Percentiles rank a stretch among this genome's conserved stretches.
Conservation (phyloP, 2,797 vertebrate species). For the Erethizon dorsatum region DNA sequence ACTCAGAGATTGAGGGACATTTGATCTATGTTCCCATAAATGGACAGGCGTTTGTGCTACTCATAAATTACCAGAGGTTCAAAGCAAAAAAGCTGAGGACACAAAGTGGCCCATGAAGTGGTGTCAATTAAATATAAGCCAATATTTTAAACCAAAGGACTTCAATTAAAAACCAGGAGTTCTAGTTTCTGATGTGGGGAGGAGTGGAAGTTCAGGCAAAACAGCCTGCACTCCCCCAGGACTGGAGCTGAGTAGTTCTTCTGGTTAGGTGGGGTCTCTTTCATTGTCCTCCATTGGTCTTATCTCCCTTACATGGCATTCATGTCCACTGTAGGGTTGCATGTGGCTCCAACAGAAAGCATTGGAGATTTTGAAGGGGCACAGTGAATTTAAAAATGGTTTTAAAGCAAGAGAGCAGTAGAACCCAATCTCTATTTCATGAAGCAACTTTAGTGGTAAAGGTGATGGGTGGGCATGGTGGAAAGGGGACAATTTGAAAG, state of each 20-base stretch:
- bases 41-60: neutral
- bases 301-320: neutral
- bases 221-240: neutral
- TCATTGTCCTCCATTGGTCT: neutral
- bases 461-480: too few relatives aligned
- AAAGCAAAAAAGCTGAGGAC: neutral
- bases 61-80: neutral
- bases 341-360: neutral
- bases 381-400: neutral
- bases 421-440: neutral
- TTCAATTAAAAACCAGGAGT: constrained; percentile 36
- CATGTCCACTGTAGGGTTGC: neutral
- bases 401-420: neutral
- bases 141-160: constrained; percentile 1
- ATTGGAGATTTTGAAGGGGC: neutral
- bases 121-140: neutral
- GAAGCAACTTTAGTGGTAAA: neutral
- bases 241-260: neutral
- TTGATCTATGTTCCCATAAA: neutral
- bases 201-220: neutral
- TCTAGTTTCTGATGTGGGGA: neutral
- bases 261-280: neutral
- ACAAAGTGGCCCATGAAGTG: neutral
- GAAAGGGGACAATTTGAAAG: neutral
- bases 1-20: neutral